Evolutionary conservation across 2,113 vertebrate genomes (phyloP).

Genomic region (Aplodontia rufa): DNA sequence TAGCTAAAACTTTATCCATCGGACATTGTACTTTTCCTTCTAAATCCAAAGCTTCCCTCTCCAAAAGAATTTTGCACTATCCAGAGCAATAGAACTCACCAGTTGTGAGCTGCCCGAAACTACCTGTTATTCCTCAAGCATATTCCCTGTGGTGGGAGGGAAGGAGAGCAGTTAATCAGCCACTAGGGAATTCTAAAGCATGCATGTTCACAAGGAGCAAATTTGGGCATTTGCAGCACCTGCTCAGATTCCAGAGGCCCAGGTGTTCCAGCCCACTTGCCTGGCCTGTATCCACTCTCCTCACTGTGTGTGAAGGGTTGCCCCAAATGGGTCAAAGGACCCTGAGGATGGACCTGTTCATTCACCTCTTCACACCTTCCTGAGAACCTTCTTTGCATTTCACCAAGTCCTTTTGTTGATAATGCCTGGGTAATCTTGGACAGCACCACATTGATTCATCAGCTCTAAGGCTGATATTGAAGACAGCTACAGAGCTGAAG

Average conservation of each 20-base stretch:
- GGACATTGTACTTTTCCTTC: neutral
- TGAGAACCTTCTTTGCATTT: neutral
- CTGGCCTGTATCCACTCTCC: neutral
- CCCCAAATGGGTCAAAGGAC: too few species aligned
- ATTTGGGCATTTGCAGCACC: too few species aligned
- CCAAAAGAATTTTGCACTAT: neutral
- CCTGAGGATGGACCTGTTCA: neutral
- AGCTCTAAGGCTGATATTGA: neutral
- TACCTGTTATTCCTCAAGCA: neutral
- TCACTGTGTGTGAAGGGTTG: rapidly evolving
- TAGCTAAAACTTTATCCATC: neutral
- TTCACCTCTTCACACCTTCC: neutral
- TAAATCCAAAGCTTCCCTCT: neutral
- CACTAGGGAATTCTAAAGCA: neutral
- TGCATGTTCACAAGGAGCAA: neutral
- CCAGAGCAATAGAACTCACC: rapidly evolving
- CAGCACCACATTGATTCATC: neutral
- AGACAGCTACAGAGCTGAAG: neutral
- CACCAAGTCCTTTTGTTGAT: neutral
- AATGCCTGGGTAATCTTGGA: neutral
- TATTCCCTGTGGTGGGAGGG: rapidly evolving
- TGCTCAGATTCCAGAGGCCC: too few species aligned
- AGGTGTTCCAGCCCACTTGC: neutral
- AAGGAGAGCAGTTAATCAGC: neutral
- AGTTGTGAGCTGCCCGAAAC: rapidly evolving